Conservation (phyloP, 2,888 invertebrate species). For the Luperina testacea region DNA sequence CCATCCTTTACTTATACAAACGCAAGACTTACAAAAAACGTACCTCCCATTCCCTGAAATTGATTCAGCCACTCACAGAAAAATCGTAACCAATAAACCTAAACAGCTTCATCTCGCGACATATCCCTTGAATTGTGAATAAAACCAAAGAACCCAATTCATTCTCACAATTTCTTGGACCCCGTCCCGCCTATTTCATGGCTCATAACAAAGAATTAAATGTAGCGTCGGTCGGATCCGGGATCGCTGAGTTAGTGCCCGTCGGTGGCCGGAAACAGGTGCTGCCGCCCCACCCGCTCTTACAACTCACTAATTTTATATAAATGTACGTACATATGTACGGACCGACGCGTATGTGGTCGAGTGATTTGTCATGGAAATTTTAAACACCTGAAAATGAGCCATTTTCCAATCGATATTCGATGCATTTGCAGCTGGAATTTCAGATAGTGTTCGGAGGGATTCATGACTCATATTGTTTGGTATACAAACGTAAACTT, state of each 20-base stretch:
- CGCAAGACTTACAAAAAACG: slow-evolving; percentile 24
- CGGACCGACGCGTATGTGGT: slow-evolving; percentile 58
- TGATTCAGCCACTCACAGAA: slow-evolving; percentile 51
- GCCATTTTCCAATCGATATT: slow-evolving; percentile 43
- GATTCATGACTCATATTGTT: slow-evolving; percentile 2
- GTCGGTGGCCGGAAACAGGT: slow-evolving; percentile 84
- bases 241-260: slow-evolving; percentile 84
- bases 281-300: slow-evolving; percentile 76
- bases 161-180: slow-evolving; percentile 59
- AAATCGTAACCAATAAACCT: slow-evolving; percentile 61
- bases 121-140: slow-evolving; percentile 56
- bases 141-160: slow-evolving; percentile 62
- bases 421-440: slow-evolving; percentile 36
- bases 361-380: slow-evolving; percentile 66
- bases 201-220: slow-evolving; percentile 80
- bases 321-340: slow-evolving; percentile 63
- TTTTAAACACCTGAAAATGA: slow-evolving; percentile 56
- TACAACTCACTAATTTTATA: slow-evolving; percentile 85
- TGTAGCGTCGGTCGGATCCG: slow-evolving; percentile 81
- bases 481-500: slow-evolving; percentile 17
- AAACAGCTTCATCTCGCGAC: slow-evolving; percentile 59
- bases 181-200: slow-evolving; percentile 64
- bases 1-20: slow-evolving; percentile 17
- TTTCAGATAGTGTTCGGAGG: neutral
- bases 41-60: slow-evolving; percentile 41